A percentile compares a stretch with the other conserved stretches of the same genome.
phyloP scores from a whole-genome alignment of 2,888 invertebrate genomes.

The Pristionchus mayeri region DNA sequence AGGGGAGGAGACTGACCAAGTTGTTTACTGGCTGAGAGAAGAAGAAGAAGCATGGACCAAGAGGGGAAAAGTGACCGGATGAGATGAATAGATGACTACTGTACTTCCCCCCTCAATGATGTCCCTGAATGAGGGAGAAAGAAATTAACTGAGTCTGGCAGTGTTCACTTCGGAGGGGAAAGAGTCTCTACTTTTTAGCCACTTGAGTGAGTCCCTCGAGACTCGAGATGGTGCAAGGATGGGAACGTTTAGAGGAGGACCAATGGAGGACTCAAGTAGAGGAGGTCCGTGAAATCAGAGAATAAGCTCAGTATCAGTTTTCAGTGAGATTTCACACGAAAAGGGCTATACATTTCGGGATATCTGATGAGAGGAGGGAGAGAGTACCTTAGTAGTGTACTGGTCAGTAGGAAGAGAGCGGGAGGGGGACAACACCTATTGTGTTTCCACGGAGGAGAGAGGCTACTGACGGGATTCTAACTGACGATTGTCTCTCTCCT shows the following conservation, averaged over 20 bases:
- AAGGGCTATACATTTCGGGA: neutral
- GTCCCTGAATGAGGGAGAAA: neutral
- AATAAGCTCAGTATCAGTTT: neutral
- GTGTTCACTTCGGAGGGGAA: neutral
- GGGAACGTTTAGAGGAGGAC: neutral
- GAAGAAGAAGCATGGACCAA: neutral
- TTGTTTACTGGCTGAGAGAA: neutral
- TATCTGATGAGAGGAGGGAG: no score
- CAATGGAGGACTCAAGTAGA: no score
- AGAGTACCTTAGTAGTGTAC: constrained; percentile 18
- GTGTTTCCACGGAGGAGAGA: constrained; percentile 28
- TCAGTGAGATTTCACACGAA: constrained; percentile 23
- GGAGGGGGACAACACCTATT: constrained; percentile 16
- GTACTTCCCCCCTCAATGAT: neutral
- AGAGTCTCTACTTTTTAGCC: neutral
- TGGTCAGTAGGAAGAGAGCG: neutral
- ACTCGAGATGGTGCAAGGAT: neutral
- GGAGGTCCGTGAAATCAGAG: neutral
- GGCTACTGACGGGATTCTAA: neutral
- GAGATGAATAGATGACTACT: neutral
- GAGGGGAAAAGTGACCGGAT: constrained; percentile 4
- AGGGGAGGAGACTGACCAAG: neutral
- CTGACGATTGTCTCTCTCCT: neutral
- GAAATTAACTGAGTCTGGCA: neutral
- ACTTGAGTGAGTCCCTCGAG: constrained; percentile 3